Evolutionary conservation across 2,797 vertebrate species (phyloP).

Genomic region (Leucoraja ocellata): DNA sequence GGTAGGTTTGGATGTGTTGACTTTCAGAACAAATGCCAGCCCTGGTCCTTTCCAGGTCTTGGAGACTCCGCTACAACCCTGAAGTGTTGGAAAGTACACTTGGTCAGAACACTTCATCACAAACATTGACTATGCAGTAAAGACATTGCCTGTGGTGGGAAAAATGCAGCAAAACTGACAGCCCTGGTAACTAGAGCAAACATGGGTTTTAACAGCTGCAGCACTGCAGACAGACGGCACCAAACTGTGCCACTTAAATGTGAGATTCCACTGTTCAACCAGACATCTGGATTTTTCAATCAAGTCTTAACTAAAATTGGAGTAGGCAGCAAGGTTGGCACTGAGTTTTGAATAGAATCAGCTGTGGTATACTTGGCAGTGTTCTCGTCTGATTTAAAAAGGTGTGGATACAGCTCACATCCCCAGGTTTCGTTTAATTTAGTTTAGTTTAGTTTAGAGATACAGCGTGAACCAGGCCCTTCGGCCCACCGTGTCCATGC

Average conservation of each 20-base stretch:
- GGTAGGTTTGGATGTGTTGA: neutral
- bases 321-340: neutral
- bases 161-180: neutral
- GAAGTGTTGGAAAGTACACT: neutral
- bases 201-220: slow-evolving; percentile 8
- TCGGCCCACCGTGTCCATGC: too few relatives aligned
- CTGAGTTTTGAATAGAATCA: neutral
- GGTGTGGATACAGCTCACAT: neutral
- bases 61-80: neutral
- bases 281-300: slow-evolving; percentile 7
- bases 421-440: too few relatives aligned
- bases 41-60: too few relatives aligned
- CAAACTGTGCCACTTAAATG: neutral
- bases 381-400: neutral
- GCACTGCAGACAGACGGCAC: neutral
- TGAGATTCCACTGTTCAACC: neutral
- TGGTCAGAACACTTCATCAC: neutral
- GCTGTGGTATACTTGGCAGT: too few relatives aligned
- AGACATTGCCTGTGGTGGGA: neutral
- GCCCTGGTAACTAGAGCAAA: neutral
- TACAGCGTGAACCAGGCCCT: too few relatives aligned
- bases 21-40: neutral
- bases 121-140: neutral
- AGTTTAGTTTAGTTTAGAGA: too few relatives aligned
- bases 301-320: neutral